Base-by-base conservation (phyloP, 2,113 vertebrate genomes). In the Romanogobio albipinnatus region DNA sequence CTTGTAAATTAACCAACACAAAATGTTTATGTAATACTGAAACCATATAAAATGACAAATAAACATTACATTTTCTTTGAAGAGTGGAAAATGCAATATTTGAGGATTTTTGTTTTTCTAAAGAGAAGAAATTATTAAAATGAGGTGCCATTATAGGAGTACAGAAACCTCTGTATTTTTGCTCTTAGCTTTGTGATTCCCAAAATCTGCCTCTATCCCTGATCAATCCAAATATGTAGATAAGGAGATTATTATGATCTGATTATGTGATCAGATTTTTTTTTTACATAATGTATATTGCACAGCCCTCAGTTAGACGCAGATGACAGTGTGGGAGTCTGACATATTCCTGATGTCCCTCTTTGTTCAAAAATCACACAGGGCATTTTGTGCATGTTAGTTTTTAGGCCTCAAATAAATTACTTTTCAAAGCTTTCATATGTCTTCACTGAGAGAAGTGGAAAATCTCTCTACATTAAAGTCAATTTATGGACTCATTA, bases 241-340 rank as follows among this genome's bases (percentile, higher is more conserved):
- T 53, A 51, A 53, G 26, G 49, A 33, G 47, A 76, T 76, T 76
- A 56, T 56, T 56, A 76, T 76, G 24, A 76, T 53, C 74, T 53
- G 47, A 76, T 53, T 53, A 76, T 73, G 26, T 76, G 24, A 17
- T 76, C 47, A 51, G 15, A 29, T 19, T 26, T 13, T 0, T 71
- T 39, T 51, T 45, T 74, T 74, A 22, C 33, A 70, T 39, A 19
- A 3, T 19, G n/a, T 13, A 24, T 24, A n/a, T 61, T 61, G 64
- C 13, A 68, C 64, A 36, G 64, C 64, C 29, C 24, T 36, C 51
- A 56, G 45, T 26, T n/a, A 62, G 29, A 68, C 29, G 17, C 33
- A 17, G 29, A 33, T 68, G 14, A 39, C 64, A 9, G 2, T 9
- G 53, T 56, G 2, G 2, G 17, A 56, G 13, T 26, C 49, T 74